Evolutionary conservation across 2,888 invertebrate genomes (phyloP), one percentile per base, ranked within the genome.

Genomic region (Melanophora roralis): DNA sequence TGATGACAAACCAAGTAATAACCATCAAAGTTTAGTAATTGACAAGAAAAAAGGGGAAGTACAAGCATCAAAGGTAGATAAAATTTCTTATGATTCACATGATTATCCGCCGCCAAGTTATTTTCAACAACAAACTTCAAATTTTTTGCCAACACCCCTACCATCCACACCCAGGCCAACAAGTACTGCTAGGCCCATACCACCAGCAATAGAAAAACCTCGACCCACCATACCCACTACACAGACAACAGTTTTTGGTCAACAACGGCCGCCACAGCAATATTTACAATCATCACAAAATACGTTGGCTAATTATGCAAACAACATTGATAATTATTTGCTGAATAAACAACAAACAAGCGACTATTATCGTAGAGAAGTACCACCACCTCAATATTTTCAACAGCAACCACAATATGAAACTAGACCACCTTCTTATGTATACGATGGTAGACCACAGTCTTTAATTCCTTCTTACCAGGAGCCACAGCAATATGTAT

Each of bases 41-140:
- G 67, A 51, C 71, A 60, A 59, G 83, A 53, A 64, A 81, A 53
- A 60, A 68, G 71, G 69, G 21, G 57, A 38, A 34, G 36, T 69
- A 11, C 59, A 82, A 11, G 73, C 83, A 59, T 40, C 81, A 2
- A 74, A 82, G 62, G 60, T 78, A 65, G 55, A 80, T 67, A 59
- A 82, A 80, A 83, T 89, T 81, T 89, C 87, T 82, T 89, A 89
- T 82, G 87, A 86, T 83, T 88, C 88, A 69, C 88, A 88, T 83
- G 88, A 88, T 84, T 88, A 88, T 83, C 87, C 88, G 62, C 89
- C 88, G 82, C 89, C 88, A 81, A 88, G 86, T 84, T 85, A 85
- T 81, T 82, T 82, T 65, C 82, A 81, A 69, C 82, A 81, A 78
- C 85, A 82, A 64, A 82, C 81, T 69, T 82, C 82, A 5, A 82